Percentiles rank a stretch among this genome's conserved stretches.
phyloP scores from a whole-genome alignment of 2,888 invertebrate species.

The Megalurothrips usitatus region DNA sequence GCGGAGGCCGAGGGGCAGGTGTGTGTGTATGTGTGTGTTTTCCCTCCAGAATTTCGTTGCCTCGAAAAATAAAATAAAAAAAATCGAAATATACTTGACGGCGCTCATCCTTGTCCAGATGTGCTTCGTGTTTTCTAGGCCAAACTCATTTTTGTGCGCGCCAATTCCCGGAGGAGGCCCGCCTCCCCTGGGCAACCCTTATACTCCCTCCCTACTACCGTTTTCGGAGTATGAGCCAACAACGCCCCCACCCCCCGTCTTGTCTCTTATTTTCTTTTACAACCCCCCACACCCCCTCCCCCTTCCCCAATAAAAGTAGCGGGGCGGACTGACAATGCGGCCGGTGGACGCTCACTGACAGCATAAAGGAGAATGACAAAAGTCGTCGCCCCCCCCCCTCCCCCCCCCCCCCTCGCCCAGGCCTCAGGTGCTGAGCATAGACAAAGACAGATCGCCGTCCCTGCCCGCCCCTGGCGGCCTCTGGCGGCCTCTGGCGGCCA shows the following conservation, averaged over 20 bases:
- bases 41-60: no score
- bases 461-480: not conserved
- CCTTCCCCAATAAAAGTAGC: not conserved
- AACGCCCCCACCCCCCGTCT: not conserved
- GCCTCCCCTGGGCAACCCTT: no score
- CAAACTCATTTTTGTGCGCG: no score
- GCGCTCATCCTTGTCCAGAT: no score
- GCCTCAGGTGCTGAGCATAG: slow-evolving; percentile 4
- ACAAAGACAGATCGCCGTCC: not conserved
- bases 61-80: no score
- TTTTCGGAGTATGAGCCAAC: not conserved
- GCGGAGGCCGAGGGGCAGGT: no score
- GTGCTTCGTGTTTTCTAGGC: no score
- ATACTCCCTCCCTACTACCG: not conserved
- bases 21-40: no score
- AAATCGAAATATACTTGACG: no score
- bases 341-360: slow-evolving; percentile 18
- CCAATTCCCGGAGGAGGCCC: no score
- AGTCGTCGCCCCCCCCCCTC: not conserved
- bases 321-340: not conserved
- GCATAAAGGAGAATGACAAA: slow-evolving; percentile 11
- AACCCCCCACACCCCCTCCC: not conserved
- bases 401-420: not conserved
- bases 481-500: not conserved
- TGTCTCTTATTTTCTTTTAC: not conserved